Percentiles rank a stretch among this genome's conserved stretches.
Conservation (phyloP, 2,113 vertebrate genomes). For the Siniperca chuatsi region DNA sequence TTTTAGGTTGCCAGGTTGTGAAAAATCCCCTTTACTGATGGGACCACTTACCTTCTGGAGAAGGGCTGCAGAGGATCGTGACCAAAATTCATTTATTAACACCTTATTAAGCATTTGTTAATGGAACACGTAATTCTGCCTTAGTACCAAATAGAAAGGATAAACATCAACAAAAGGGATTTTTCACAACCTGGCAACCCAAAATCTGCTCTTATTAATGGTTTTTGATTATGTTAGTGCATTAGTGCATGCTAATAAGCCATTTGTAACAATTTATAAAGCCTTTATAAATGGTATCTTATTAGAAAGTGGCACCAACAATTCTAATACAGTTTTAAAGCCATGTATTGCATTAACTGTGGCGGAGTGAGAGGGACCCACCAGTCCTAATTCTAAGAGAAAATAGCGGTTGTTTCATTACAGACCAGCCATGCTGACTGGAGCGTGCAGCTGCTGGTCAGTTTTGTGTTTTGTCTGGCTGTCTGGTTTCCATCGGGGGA, state of each 20-base stretch:
- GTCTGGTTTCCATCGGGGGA: constrained; percentile 73
- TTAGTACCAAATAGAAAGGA: neutral
- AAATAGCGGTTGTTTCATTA: constrained; percentile 38
- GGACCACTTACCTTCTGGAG: neutral
- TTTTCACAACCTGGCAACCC: neutral
- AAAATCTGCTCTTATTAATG: neutral
- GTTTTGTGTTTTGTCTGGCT: constrained; percentile 65
- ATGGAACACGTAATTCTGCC: neutral
- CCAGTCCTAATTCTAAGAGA: neutral
- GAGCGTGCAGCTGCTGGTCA: constrained; percentile 73
- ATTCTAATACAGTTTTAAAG: neutral
- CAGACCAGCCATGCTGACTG: constrained; percentile 20
- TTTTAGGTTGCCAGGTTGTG: constrained; percentile 7
- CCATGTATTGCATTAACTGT: neutral
- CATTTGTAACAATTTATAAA: neutral
- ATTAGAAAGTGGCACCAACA: neutral
- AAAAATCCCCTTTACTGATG: neutral
- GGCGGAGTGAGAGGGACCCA: neutral
- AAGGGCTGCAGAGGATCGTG: neutral
- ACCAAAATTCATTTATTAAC: neutral
- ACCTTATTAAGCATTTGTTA: neutral
- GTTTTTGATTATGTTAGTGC: neutral
- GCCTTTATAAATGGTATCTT: neutral
- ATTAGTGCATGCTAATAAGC: neutral
- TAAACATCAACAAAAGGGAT: neutral